A percentile compares a stretch with the other conserved stretches of the same genome.
Evolutionary conservation across 2,113 vertebrate species (phyloP).

Genomic region (Oryzias celebensis): DNA sequence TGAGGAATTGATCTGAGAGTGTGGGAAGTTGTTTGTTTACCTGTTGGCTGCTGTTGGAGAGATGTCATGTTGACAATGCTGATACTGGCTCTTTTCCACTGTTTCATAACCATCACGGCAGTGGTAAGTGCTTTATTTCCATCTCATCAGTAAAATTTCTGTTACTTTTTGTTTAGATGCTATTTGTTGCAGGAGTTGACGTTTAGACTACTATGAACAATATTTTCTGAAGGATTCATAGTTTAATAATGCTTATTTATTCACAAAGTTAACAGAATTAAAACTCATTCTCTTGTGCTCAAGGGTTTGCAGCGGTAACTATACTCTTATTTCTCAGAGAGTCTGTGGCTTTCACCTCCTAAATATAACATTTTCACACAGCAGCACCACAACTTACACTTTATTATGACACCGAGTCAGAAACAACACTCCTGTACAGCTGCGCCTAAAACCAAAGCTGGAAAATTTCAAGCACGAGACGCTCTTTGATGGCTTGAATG

Average conservation of each 20-base stretch:
- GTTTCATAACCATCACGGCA: conserved; percentile 48
- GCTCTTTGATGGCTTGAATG: conserved; percentile 26
- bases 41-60: conserved; percentile 9
- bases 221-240: background rate
- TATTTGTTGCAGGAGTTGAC: background rate
- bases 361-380: conserved; percentile 44
- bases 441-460: conserved; percentile 42
- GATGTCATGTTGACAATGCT: conserved; percentile 45
- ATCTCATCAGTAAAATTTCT: background rate
- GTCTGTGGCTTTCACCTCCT: background rate
- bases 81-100: conserved; percentile 55
- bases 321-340: conserved; percentile 10
- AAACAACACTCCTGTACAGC: conserved; percentile 28
- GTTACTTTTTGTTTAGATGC: background rate
- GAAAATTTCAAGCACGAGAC: conserved; percentile 45
- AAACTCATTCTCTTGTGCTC: background rate
- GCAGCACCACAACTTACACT: conserved; percentile 35
- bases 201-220: background rate
- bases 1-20: conserved; percentile 29
- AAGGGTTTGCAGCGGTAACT: background rate
- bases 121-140: conserved; percentile 66
- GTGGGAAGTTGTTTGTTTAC: conserved; percentile 1
- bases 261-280: background rate
- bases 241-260: background rate
- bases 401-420: conserved; percentile 41